Evolutionary conservation across 2,888 invertebrate species (phyloP), one percentile per base, ranked within the genome.

Genomic region (Galeopsomyia nigrocyanea): DNA sequence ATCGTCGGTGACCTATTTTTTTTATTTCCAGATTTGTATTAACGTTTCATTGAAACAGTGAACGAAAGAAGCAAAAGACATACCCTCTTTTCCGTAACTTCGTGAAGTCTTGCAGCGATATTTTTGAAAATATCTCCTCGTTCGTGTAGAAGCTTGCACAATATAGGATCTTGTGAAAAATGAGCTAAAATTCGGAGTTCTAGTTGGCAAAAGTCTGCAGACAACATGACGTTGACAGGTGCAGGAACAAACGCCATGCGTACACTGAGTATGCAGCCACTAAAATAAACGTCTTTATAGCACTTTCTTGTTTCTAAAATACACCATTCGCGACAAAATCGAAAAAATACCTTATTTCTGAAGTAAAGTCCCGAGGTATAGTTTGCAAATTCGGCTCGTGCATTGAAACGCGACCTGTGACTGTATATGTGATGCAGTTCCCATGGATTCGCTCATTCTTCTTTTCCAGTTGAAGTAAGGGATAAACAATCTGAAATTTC

Each of bases 161-260:
- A 87, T 58, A 90, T 88, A 9, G 86, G 78, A 87, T 99, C 99
- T 76, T 90, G 88, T 10, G 95, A 95, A 74, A 98, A 90, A 87
- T 98, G 97, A 19, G 98, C 95, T 79, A 99, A 88, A 73, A 99
- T 91, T 78, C 99, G 89, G 86, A 99, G 90, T 87, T 99, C 99
- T 74, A 99, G 85, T 87, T 99, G 99, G 80, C 96, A 96, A 87
- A 97, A 99, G 88, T 99, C 99, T 0, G 97, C 97, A 0, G 98
- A 94, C 58, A 99, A 86, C 68, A 99, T 88, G 58, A 93, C 87
- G 75, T 88, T 89, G 0, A 90, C 90, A 49, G 86, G 80, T 1
- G 86, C 81, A 0, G 93, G 90, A 75, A 88, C 87, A 84, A 95
- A 95, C n/a, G 92, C 91, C 78, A 90, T 89, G 64, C 95, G 89